Evolutionary conservation across 2,888 invertebrate genomes (phyloP), one percentile per base, ranked within the genome.

Genomic region (Disparrhopalites patrizii): DNA sequence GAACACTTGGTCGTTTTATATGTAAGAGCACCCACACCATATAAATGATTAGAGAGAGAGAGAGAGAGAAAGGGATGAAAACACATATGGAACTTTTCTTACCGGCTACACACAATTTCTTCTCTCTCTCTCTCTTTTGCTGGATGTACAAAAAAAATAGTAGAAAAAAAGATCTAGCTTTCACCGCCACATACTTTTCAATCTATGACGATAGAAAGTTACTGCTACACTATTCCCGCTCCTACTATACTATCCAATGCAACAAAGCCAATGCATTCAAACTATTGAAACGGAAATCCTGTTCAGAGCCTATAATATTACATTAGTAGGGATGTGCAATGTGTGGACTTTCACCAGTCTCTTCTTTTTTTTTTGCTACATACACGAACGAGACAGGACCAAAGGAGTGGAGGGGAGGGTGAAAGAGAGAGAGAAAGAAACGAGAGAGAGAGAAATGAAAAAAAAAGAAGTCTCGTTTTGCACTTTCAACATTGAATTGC

Each of bases 401-500:
- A 50, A n/a, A 8, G 15, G 25, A 10, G 27, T 20, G 50, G 33
- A 55, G 33, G 40, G 25, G 5, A 52, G 52, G 5, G 3, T 5
- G 43, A 43, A 8, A 23, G 20, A 5, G 23, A 5, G 25, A 7
- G 20, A 23, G 25, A 7, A 52, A 27, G 1, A 27, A 27, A 13
- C 13, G 52, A 52, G 28, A 27, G 52, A 52, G 4, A 52, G 27
- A 52, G 27, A 25, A 8, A 43, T 43, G 25, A 27, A 40, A 57
- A 13, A 30, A 52, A 52, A 52, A 10, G 30, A 54, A 54, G 54
- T 54, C 36, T 38, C 25, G 61, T 33, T 36, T 20, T 31, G 23
- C 27, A 51, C 27, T 51, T 50, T 33, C 23, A 51, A 50, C 52
- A 51, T 61, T 51, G 61, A 61, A 43, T 58, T 58, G 58, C 43